phyloP scores from a whole-genome alignment of 2,113 vertebrate species.

The Varanus komodoensis region DNA sequence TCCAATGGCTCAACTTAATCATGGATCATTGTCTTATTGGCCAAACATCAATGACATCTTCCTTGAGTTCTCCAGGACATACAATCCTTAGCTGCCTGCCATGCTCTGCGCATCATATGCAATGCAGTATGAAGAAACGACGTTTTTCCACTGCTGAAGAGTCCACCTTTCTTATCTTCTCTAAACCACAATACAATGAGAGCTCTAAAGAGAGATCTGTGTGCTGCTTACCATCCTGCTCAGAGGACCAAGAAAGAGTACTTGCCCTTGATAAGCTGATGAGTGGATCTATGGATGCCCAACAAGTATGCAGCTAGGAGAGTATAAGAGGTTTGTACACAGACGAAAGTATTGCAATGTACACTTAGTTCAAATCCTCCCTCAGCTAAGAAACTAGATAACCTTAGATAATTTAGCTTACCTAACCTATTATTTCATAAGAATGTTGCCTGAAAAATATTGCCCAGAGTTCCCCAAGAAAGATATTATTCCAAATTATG shows the following conservation, averaged over 20 bases:
- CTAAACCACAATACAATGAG: neutral
- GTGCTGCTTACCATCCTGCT: neutral
- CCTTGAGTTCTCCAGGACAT: neutral
- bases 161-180: neutral
- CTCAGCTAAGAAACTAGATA: neutral
- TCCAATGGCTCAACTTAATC: neutral
- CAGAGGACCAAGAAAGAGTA: neutral
- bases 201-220: neutral
- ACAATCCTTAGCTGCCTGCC: neutral
- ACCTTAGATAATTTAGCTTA: neutral
- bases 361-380: neutral
- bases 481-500: neutral
- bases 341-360: neutral
- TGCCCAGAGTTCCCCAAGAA: neutral
- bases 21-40: neutral
- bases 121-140: neutral
- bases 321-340: neutral
- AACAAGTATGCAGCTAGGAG: neutral
- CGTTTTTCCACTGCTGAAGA: neutral
- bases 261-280: neutral
- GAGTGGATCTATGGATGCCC: neutral
- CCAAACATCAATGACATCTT: neutral
- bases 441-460: neutral
- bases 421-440: neutral
- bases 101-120: neutral